Percentiles rank a stretch among this genome's conserved stretches.
phyloP scores from a whole-genome alignment of 2,113 vertebrate genomes.

The Puntigrus tetrazona region DNA sequence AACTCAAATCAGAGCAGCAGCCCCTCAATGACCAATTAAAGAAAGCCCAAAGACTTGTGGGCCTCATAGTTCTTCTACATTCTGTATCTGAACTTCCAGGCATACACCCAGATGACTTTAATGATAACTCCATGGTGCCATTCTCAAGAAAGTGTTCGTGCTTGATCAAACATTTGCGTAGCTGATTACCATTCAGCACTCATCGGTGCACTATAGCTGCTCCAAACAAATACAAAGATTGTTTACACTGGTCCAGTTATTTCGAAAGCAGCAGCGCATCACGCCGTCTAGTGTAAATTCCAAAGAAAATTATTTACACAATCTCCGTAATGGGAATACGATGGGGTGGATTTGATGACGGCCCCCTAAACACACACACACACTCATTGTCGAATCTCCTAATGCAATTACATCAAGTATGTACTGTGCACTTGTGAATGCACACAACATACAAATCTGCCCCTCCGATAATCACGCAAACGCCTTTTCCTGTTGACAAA shows the following conservation, averaged over 20 bases:
- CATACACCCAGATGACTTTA: background rate
- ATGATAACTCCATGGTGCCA: background rate
- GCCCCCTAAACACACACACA: background rate
- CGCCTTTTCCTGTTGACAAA: slow-evolving; percentile 23
- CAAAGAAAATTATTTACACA: slow-evolving; percentile 29
- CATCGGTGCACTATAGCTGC: slow-evolving; percentile 3
- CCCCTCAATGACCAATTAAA: background rate
- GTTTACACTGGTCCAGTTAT: slow-evolving; percentile 27
- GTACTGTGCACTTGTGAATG: slow-evolving; percentile 34
- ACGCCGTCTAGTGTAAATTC: slow-evolving; percentile 26
- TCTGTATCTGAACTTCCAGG: background rate
- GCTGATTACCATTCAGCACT: slow-evolving; percentile 15
- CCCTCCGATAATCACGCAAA: slow-evolving; percentile 21
- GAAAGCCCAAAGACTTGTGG: background rate
- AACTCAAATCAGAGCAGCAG: background rate
- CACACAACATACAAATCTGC: slow-evolving; percentile 11
- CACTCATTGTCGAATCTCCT: slow-evolving; percentile 31
- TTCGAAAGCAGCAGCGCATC: slow-evolving; percentile 12
- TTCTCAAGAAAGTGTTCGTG: slow-evolving; percentile 9
- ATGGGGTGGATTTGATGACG: slow-evolving; percentile 32
- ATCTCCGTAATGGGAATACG: slow-evolving; percentile 24
- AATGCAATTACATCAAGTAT: slow-evolving; percentile 49
- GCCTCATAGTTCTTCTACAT: background rate
- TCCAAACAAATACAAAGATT: slow-evolving; percentile 4
- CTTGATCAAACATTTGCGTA: slow-evolving; percentile 21